phyloP scores from a whole-genome alignment of 2,113 vertebrate genomes.

The Lamprotornis superbus region DNA sequence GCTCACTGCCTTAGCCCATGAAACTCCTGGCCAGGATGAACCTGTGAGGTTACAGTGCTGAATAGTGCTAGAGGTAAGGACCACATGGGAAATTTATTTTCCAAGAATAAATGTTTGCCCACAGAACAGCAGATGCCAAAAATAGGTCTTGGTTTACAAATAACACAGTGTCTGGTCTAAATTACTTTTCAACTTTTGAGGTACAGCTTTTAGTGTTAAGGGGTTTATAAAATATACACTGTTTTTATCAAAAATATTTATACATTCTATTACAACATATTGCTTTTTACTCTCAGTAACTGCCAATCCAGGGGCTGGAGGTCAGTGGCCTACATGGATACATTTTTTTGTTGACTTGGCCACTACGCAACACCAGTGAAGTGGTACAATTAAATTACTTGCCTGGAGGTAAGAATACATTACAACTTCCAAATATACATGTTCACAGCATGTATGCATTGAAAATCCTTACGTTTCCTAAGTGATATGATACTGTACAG shows the following conservation, averaged over 20 bases:
- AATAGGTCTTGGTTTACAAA: constrained; percentile 26
- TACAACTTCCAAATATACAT: constrained; percentile 78
- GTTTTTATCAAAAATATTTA: constrained; percentile 83
- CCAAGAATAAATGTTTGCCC: background rate
- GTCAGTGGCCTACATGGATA: constrained; percentile 66
- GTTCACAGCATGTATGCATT: constrained; percentile 76
- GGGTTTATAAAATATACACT: constrained; percentile 80
- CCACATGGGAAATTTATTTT: constrained; percentile 5
- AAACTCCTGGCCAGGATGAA: constrained; percentile 19
- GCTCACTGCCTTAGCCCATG: background rate
- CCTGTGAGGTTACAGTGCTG: background rate
- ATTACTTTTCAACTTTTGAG: constrained; percentile 73
- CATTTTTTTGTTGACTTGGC: constrained; percentile 47
- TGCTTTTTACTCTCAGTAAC: constrained; percentile 76
- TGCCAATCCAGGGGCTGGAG: constrained; percentile 73
- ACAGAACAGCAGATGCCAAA: constrained; percentile 43
- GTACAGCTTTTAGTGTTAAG: constrained; percentile 83
- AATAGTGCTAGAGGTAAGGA: background rate
- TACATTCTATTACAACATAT: constrained; percentile 81
- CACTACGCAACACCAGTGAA: constrained; percentile 65
- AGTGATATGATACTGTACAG: constrained; percentile 73
- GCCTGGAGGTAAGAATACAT: constrained; percentile 70
- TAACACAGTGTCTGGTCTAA: constrained; percentile 65
- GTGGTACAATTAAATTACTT: constrained; percentile 73
- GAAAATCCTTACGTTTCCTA: constrained; percentile 53